Evolutionary conservation across 2,888 invertebrate genomes (phyloP), one percentile per base, ranked within the genome.

Genomic region (Fragum fragum): DNA sequence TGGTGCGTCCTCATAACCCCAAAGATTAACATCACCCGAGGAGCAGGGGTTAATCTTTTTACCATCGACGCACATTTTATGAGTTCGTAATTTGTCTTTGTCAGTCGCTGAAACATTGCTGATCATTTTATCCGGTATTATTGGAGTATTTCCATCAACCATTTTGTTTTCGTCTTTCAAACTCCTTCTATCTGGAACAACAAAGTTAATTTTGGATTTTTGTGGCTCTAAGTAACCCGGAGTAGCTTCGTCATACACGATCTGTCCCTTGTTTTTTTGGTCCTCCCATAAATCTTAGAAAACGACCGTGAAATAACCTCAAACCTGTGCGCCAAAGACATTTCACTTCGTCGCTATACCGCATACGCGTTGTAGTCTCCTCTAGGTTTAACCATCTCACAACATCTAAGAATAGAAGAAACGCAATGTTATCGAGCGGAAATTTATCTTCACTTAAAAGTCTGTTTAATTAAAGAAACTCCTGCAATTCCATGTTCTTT

Each of bases 61-160:
- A 1, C 78, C 78, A 61, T 78, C 78, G 18, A 78, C 73, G 47
- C 78, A 78, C 0, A 78, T n/a, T 52, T 69, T 78, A 52, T 21
- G 73, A 5, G 73, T 66, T 36, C 26, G 9, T 6, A n/a, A 0
- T 26, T 78, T 68, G 39, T 47, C 53, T 21, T 59, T 21, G 28
- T 73, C 73, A 18, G 21, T 7, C 16, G n/a, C 1, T 1, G 9
- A 23, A 6, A 61, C 21, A 3, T 16, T 59, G 5, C 59, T 52
- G 28, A 73, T 63, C 28, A 73, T 29, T 5, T 73, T 59, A 18
- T 9, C 28, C 0, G 63, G n/a, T 47, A 73, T 71, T 14, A 55
- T 36, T 5, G 71, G 71, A 3, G 26, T 21, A 3, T 14, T 3
- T 57, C 2, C 23, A 21, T 57, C 5, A 23, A 57, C 57, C 23